Conservation (phyloP, 1,140 invertebrate genomes). For the Drosophila pectinifera region DNA sequence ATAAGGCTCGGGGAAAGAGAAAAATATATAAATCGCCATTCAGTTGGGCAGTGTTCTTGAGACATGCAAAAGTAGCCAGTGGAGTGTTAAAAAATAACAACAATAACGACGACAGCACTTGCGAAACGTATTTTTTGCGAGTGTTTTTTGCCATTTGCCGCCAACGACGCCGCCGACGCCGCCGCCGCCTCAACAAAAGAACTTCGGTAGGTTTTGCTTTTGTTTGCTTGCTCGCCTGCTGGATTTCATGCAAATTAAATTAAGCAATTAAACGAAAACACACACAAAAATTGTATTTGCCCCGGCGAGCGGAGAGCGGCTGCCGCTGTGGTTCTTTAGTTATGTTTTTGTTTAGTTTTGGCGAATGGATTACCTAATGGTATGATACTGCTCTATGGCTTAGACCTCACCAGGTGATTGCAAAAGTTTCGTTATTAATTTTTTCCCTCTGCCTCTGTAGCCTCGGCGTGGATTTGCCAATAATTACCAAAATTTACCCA, state of each 20-base stretch:
- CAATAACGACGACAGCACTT: constrained; percentile 41
- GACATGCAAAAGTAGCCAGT: constrained; percentile 64
- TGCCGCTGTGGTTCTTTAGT: constrained; percentile 32
- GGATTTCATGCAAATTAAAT: constrained; percentile 77
- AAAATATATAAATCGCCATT: constrained; percentile 10
- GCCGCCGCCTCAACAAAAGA: constrained; percentile 64
- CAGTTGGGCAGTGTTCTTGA: constrained; percentile 63
- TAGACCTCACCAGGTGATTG: constrained; percentile 33
- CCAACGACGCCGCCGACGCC: constrained; percentile 12
- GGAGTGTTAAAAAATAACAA: constrained; percentile 66
- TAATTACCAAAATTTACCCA: constrained; percentile 40
- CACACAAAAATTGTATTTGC: constrained; percentile 50
- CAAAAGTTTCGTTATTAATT: constrained; percentile 47
- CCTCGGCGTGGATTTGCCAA: constrained; percentile 20
- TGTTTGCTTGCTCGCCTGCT: constrained; percentile 35
- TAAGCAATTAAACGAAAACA: constrained; percentile 72
- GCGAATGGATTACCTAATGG: constrained; percentile 43
- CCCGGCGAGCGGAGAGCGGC: not conserved
- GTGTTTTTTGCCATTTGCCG: constrained; percentile 43
- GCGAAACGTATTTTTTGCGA: constrained; percentile 49
- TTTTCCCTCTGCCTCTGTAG: not conserved
- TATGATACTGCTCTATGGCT: not conserved
- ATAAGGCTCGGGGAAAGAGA: constrained; percentile 25
- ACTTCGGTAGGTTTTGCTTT: constrained; percentile 72
- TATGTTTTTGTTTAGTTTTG: constrained; percentile 19